A percentile compares a stretch with the other conserved stretches of the same genome.
These are phyloP conservation scores for Darevskia nairensis DNA, from an alignment of 2,797 vertebrate genomes.

Conservation along the genomic window DNA sequence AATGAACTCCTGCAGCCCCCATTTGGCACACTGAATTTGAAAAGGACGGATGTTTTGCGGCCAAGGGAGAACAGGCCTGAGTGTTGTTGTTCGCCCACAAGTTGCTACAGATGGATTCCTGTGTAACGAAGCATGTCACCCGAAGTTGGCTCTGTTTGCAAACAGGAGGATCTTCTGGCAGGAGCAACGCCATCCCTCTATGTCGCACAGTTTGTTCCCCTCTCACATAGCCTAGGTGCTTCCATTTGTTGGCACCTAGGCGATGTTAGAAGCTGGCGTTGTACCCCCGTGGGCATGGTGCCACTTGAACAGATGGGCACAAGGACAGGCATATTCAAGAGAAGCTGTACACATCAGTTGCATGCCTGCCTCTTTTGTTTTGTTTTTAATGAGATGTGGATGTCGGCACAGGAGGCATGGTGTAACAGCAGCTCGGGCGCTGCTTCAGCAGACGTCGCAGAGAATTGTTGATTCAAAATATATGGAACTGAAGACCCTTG, in stretches of 20 bases:
- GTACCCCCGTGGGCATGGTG: background rate
- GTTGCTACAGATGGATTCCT: slow-evolving; percentile 23
- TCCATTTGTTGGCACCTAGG: slow-evolving; percentile 25
- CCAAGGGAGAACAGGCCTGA: background rate
- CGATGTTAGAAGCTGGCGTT: slow-evolving; percentile 14
- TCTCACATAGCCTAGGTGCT: background rate
- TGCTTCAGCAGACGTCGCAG: rapidly evolving
- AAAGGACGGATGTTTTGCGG: background rate
- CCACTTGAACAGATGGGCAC: slow-evolving; percentile 53
- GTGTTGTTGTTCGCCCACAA: background rate
- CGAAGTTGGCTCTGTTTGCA: slow-evolving; percentile 46
- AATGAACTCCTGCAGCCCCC: background rate
- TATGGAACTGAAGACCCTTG: rapidly evolving
- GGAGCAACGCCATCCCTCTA: background rate
- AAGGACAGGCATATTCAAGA: background rate
- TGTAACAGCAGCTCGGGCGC: background rate
- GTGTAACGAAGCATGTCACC: background rate
- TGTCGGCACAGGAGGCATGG: slow-evolving; percentile 22
- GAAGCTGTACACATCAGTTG: background rate
- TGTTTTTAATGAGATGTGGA: background rate
- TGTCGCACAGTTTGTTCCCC: slow-evolving; percentile 25
- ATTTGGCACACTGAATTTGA: background rate
- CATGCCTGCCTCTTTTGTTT: rapidly evolving
- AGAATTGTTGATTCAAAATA: rapidly evolving
- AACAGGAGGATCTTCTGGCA: slow-evolving; percentile 49